Conservation (phyloP, 2,797 vertebrate species). For the Bothrops alternatus region DNA sequence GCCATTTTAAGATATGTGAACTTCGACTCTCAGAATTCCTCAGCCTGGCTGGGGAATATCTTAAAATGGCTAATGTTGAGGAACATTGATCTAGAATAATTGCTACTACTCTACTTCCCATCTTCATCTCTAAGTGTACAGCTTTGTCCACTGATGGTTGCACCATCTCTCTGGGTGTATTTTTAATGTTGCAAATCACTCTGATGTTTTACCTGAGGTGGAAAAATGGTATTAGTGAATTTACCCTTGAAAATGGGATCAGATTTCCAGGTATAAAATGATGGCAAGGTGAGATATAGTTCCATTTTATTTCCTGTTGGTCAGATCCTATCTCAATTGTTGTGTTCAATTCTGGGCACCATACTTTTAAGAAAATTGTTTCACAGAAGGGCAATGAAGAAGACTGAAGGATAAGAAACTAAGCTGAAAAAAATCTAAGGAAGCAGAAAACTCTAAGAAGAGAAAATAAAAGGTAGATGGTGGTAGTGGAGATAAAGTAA, state of each 20-base stretch:
- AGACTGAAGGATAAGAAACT: not conserved
- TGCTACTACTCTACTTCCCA: not conserved
- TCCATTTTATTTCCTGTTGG: not conserved
- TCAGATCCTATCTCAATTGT: not conserved
- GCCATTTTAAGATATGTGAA: too few species aligned
- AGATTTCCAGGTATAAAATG: not conserved
- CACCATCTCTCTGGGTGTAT: not conserved
- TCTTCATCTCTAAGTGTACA: not conserved
- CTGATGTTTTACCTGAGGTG: not conserved
- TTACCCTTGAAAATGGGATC: not conserved
- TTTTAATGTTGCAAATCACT: not conserved
- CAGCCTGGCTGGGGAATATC: not conserved
- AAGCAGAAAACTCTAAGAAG: not conserved
- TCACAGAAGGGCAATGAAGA: not conserved
- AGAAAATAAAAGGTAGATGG: not conserved
- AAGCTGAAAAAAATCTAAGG: not conserved
- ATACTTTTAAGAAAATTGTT: not conserved
- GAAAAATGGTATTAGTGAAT: not conserved
- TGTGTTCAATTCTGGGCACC: not conserved
- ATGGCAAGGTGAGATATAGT: not conserved
- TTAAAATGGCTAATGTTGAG: not conserved
- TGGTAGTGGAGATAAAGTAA: not conserved
- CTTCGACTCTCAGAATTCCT: too few species aligned
- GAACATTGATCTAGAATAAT: not conserved
- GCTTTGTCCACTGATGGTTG: not conserved